phyloP scores from a whole-genome alignment of 2,888 invertebrate genomes.

The Drosophila buzzatii region DNA sequence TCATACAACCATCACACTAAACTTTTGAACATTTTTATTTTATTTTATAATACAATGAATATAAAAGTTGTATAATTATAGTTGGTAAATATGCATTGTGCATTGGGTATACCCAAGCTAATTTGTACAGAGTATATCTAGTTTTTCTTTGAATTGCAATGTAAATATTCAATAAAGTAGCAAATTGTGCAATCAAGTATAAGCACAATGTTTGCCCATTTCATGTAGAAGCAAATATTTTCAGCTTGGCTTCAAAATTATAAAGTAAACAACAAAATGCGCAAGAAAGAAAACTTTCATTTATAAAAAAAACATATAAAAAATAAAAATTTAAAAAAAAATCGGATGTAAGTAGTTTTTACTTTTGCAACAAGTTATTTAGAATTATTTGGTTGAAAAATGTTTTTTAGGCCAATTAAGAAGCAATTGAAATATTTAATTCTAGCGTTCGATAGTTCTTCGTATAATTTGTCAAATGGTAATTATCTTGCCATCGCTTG shows the following conservation, averaged over 20 bases:
- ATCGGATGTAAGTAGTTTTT: neutral
- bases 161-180: slow-evolving; percentile 41
- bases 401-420: too few relatives aligned
- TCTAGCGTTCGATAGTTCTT: neutral
- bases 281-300: neutral
- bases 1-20: too few relatives aligned
- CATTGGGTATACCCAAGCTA: neutral
- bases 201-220: slow-evolving; percentile 9
- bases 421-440: neutral
- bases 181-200: slow-evolving; percentile 33
- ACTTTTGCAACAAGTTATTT: neutral
- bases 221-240: slow-evolving; percentile 7
- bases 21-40: too few relatives aligned
- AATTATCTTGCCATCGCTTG: slow-evolving; percentile 26
- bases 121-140: neutral
- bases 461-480: slow-evolving; percentile 10
- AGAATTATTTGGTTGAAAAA: neutral
- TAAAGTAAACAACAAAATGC: neutral
- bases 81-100: too few relatives aligned
- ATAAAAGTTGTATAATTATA: too few relatives aligned
- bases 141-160: slow-evolving; percentile 17
- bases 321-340: neutral
- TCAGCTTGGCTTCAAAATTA: neutral
- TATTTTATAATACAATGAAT: too few relatives aligned
- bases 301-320: too few relatives aligned